Evolutionary conservation across 2,113 vertebrate genomes (phyloP).

Genomic region (Cettia cetti): DNA sequence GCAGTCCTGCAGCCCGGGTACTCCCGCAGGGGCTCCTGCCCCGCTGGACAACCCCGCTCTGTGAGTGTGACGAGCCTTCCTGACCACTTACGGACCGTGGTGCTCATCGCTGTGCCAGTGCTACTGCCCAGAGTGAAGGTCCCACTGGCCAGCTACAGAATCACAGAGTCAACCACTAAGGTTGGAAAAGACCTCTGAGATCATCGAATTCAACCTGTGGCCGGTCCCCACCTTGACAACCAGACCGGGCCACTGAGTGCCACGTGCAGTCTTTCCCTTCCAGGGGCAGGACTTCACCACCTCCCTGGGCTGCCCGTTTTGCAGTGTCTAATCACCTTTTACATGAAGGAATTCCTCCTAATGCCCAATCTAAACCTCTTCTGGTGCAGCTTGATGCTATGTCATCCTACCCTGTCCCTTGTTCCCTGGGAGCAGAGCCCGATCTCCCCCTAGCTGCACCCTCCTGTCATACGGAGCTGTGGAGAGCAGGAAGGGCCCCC

Average conservation of each 20-base stretch:
- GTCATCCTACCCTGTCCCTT: neutral
- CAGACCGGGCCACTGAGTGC: too few relatives aligned
- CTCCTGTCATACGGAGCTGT: neutral
- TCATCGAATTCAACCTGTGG: neutral
- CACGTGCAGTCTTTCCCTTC: neutral
- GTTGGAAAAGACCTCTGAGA: neutral
- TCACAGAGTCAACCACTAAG: too few relatives aligned
- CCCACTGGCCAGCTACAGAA: neutral
- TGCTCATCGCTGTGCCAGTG: neutral
- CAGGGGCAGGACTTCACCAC: neutral
- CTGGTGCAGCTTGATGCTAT: neutral
- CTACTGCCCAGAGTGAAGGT: neutral
- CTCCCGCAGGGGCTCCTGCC: neutral
- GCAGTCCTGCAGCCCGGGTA: neutral
- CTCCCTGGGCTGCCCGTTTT: neutral
- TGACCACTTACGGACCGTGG: fast-evolving
- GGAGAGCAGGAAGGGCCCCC: neutral
- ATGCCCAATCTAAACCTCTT: neutral
- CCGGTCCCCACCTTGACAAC: neutral
- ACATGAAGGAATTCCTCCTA: neutral
- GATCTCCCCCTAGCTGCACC: neutral
- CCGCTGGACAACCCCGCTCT: neutral
- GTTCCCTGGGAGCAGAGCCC: neutral
- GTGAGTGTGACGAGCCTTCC: neutral
- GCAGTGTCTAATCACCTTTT: too few relatives aligned